These are phyloP conservation scores for Yponomeuta plumbellus DNA, from an alignment of 2,888 invertebrate genomes.

Conservation along the genomic window DNA sequence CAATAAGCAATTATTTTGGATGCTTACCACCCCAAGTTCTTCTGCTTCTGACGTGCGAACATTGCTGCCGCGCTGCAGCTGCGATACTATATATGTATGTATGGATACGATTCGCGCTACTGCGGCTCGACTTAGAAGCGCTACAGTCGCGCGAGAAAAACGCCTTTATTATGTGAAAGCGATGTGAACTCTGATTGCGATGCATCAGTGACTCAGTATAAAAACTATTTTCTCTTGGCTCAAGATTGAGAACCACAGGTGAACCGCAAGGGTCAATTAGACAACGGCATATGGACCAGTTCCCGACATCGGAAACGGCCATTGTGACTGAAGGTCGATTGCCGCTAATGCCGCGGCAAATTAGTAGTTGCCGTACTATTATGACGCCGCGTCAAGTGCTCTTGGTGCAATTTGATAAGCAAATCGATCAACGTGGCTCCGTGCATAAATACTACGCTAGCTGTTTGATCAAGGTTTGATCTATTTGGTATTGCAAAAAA, in stretches of 20 bases:
- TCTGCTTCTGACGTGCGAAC: too few species aligned
- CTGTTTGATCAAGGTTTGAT: neutral
- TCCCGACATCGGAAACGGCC: constrained; percentile 28
- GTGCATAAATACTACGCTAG: neutral
- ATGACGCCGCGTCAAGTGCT: constrained; percentile 3
- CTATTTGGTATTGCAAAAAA: neutral
- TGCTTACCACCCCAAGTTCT: too few species aligned
- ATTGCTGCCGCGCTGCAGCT: too few species aligned
- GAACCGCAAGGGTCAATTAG: constrained; percentile 12
- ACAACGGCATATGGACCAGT: constrained; percentile 26
- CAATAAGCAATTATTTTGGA: too few species aligned
- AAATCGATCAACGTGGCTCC: neutral
- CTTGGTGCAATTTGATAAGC: constrained; percentile 8
- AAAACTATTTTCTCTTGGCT: neutral
- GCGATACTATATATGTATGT: too few species aligned
- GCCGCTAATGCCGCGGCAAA: constrained; percentile 42
- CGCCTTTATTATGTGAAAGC: too few species aligned
- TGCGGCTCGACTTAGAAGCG: too few species aligned
- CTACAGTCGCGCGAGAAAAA: too few species aligned
- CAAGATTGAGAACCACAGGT: neutral
- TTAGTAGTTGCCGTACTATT: constrained; percentile 39
- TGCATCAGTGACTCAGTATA: neutral
- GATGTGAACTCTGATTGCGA: too few species aligned
- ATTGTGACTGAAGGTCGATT: constrained; percentile 52
- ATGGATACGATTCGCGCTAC: too few species aligned